Evolutionary conservation across 2,113 vertebrate species (phyloP).

Genomic region (Megalops atlanticus): DNA sequence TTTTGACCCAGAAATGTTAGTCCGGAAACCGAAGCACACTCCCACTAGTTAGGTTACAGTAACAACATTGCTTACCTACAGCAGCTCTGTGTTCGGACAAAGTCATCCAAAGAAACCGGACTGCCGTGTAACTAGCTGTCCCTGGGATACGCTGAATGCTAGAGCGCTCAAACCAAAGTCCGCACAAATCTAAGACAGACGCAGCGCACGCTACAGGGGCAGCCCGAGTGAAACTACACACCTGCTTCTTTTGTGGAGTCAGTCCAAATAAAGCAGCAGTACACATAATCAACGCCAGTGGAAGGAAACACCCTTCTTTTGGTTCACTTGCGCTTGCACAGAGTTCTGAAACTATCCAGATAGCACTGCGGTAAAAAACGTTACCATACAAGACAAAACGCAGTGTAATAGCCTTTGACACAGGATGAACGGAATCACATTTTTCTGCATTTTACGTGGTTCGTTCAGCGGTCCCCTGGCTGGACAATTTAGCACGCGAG

Average conservation of each 20-base stretch:
- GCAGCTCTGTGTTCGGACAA: background rate
- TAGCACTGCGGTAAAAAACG: constrained; percentile 12
- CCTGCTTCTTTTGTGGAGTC: constrained; percentile 20
- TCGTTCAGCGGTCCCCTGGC: background rate
- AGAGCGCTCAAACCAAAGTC: background rate
- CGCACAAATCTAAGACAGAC: constrained; percentile 10
- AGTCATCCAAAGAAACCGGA: background rate
- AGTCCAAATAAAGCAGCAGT: constrained; percentile 20
- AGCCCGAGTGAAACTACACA: constrained; percentile 10
- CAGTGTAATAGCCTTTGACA: background rate
- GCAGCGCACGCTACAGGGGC: background rate
- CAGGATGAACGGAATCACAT: background rate
- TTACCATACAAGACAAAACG: background rate
- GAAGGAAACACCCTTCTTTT: constrained; percentile 18
- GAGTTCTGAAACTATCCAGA: background rate
- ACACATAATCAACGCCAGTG: constrained; percentile 8
- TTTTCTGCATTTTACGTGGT: constrained; percentile 5
- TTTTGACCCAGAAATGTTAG: background rate
- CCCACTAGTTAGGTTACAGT: background rate
- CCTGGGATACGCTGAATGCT: background rate
- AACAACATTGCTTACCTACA: background rate
- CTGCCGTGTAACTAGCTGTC: background rate
- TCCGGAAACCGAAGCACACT: background rate
- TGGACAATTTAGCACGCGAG: background rate
- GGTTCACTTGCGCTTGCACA: background rate